Percentiles rank a stretch among this genome's conserved stretches.
Evolutionary conservation across 2,888 invertebrate genomes (phyloP).

Genomic region (Cyclophora punctaria): DNA sequence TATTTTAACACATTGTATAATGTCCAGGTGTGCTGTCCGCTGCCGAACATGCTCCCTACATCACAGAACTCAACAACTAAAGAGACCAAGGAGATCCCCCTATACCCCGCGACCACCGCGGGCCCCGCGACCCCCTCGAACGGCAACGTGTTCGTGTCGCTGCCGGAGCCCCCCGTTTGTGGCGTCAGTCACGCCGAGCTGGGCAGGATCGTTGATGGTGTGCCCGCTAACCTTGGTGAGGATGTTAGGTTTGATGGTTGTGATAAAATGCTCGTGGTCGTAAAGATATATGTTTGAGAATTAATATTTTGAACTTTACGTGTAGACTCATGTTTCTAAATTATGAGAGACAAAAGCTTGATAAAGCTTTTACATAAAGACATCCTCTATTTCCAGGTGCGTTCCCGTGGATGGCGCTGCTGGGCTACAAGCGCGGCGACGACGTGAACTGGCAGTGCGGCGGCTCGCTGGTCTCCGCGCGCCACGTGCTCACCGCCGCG

Average conservation of each 20-base stretch:
- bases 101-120: neutral
- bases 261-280: too few relatives aligned
- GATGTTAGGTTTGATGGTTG: too few relatives aligned
- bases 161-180: conserved; percentile 8
- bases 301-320: too few relatives aligned
- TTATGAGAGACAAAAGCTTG: too few relatives aligned
- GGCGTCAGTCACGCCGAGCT: conserved; percentile 61
- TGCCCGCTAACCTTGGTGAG: conserved; percentile 69
- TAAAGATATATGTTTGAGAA: too few relatives aligned
- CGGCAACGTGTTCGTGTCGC: neutral
- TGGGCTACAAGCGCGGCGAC: conserved; percentile 76
- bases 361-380: too few relatives aligned
- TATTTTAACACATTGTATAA: neutral
- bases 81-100: neutral
- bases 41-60: neutral
- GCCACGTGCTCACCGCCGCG: conserved; percentile 45
- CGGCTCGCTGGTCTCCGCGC: conserved; percentile 31
- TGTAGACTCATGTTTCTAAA: too few relatives aligned
- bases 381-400: conserved; percentile 13
- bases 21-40: conserved; percentile 21
- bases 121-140: neutral
- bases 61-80: too few relatives aligned
- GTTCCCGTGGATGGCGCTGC: conserved; percentile 82
- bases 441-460: conserved; percentile 61
- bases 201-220: conserved; percentile 79